Base-by-base conservation (phyloP, 2,797 vertebrate genomes). In the Rhinichthys osculus region DNA sequence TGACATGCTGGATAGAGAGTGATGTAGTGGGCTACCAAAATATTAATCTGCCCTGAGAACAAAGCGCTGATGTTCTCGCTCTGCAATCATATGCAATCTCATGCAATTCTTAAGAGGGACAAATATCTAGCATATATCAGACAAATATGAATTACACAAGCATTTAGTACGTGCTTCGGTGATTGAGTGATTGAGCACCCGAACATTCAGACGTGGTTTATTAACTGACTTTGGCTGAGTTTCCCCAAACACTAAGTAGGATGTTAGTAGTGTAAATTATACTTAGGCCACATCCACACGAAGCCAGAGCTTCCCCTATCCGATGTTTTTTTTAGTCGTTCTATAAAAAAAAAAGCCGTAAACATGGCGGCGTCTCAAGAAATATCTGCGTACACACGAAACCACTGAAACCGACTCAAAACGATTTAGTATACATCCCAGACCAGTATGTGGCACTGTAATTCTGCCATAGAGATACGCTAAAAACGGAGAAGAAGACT, bases 71-170 rank as follows among this genome's bases (percentile, higher is more conserved):
- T 78, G 83, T 84, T 50, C 50, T 84, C 38, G 17, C 38, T 59
- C 11, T 79, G 66, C 38, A 85, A 59, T 79, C 74, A 70, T 67
- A 79, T 69, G 83, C 76, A 85, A 79, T 85, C 66, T 59, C 67
- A 59, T 70, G 83, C 74, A 84, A 79, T 78, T 47, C 52, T 85
- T 70, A 62, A 23, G 27, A 66, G 52, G n/a, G 17, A 7, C 19
- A 85, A 83, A 42, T 50, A 62, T 42, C 27, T 69, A 84, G 40
- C 7, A 69, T 69, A 42, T 69, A 54, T 54, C 52, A 23, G 6
- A 78, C 64, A 78, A 76, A 77, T 57, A 69, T 35, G 59, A 84
- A 54, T 67, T 54, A 69, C 35, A 78, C 19, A 38, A 54, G 62
- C 50, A 40, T 77, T 84, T 67, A 83, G 8, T 67, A 13, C 1